Evolutionary conservation across 2,888 invertebrate species (phyloP).

Genomic region (Yponomeuta malinellus): DNA sequence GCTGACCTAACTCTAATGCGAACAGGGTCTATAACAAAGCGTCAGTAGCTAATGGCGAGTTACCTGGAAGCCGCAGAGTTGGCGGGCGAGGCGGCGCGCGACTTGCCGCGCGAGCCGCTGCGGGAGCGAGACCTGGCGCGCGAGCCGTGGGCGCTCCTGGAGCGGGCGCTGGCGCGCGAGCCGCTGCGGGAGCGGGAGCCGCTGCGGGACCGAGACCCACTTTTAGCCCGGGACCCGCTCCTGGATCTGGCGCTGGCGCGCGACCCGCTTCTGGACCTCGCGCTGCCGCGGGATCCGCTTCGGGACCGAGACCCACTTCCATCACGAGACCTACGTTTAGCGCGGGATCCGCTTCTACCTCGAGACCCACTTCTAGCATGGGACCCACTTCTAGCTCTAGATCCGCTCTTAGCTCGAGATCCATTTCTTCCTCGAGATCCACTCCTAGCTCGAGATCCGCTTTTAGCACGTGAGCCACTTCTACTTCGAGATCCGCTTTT

Average conservation of each 20-base stretch:
- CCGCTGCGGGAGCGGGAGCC: conserved; percentile 37
- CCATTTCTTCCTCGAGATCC: conserved; percentile 23
- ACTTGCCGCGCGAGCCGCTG: conserved; percentile 34
- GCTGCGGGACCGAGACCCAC: conserved; percentile 26
- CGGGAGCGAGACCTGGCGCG: conserved; percentile 32
- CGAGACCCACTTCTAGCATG: conserved; percentile 31
- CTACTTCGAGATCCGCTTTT: not conserved
- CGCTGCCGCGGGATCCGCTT: conserved; percentile 30
- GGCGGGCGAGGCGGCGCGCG: not conserved
- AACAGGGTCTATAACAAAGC: too few species aligned
- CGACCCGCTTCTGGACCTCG: conserved; percentile 31
- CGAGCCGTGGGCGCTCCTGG: conserved; percentile 29
- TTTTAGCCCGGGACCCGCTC: conserved; percentile 25
- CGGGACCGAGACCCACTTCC: conserved; percentile 29
- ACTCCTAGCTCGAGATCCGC: conserved; percentile 20
- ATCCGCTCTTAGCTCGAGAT: conserved; percentile 26
- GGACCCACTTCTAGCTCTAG: conserved; percentile 25
- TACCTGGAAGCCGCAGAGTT: not conserved
- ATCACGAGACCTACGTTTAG: conserved; percentile 27
- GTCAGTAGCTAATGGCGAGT: not conserved
- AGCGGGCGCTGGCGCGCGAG: conserved; percentile 40
- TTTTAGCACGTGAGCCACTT: conserved; percentile 18
- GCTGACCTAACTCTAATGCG: too few species aligned
- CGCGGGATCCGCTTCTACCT: conserved; percentile 29
- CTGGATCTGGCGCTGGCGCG: conserved; percentile 27